Conservation (phyloP, 1,140 invertebrate species). For the Nilaparvata lugens region DNA sequence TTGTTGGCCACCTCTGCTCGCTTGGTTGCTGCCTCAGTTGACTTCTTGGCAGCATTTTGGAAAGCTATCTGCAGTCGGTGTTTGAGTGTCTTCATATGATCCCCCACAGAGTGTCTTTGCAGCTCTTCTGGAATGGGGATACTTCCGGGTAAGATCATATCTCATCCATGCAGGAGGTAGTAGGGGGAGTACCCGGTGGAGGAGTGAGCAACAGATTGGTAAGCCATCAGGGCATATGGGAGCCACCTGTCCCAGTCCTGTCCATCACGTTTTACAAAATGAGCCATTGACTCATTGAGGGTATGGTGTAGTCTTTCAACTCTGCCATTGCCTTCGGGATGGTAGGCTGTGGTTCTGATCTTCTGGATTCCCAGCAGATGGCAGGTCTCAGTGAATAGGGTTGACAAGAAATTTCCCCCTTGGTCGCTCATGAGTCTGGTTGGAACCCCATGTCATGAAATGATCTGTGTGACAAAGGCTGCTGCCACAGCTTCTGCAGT, state of each 20-base stretch:
- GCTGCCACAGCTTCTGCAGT: slow-evolving; percentile 23
- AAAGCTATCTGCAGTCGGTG: too few species aligned
- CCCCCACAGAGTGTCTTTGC: too few species aligned
- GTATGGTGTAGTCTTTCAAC: neutral
- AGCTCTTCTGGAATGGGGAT: too few species aligned
- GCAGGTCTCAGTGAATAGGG: slow-evolving; percentile 9
- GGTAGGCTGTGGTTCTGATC: slow-evolving; percentile 3
- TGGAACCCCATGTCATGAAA: slow-evolving; percentile 25
- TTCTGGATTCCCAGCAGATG: slow-evolving; percentile 13
- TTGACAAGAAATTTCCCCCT: slow-evolving; percentile 23
- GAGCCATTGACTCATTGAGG: neutral
- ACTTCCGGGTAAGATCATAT: neutral
- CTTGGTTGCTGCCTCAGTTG: too few species aligned
- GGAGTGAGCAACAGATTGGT: neutral
- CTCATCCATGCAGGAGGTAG: neutral
- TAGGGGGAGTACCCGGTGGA: neutral
- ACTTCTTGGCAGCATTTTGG: too few species aligned
- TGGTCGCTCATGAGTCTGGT: slow-evolving; percentile 21
- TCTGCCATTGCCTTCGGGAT: neutral
- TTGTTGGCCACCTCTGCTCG: too few species aligned
- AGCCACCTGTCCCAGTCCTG: neutral
- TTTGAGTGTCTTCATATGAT: too few species aligned
- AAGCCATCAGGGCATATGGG: neutral
- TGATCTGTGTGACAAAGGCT: slow-evolving; percentile 23
- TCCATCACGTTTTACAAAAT: neutral